Evolutionary conservation across 1,140 invertebrate genomes (phyloP), one percentile per base, ranked within the genome.

Genomic region (Scaptomyza pallida): DNA sequence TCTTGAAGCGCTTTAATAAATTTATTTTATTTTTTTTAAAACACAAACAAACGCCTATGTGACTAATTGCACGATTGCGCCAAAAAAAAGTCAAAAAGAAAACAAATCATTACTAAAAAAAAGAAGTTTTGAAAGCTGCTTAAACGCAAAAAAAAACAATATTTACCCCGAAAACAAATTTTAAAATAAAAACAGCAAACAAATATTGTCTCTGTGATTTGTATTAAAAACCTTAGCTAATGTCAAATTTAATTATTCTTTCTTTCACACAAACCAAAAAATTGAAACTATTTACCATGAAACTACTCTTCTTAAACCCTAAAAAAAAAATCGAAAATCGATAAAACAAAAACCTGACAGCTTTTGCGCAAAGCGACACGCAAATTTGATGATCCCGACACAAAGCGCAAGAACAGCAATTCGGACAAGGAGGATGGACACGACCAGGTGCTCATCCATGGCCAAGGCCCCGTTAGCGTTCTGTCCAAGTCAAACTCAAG

Each of bases 391-490:
- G 89, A 89, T 51, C 9, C 71, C 21, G 89, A 90, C 15, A 40
- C 61, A 13, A 90, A 90, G 64, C 89, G 89, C 12, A 90, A 90
- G 71, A 90, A 90, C 30, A 90, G 89, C 82, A 90, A 90, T 54
- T 89, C 89, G 61, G 89, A 90, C 67, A 90, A 90, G 64, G 89
- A 90, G 60, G 89, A 90, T 68, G 75, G 62, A 64, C 70, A 72
- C 68, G 82, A 73, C n/a, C 74, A 82, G 55, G 50, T 78, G 3
- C 75, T 78, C 1, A 83, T 83, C 26, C 75, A 89, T 61, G 67
- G 75, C 12, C 56, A 37, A 37, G 33, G 70, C 30, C 59, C 50
- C 33, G 44, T 64, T 9, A 61, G 41, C 15, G 45, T 65, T 15
- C 45, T 61, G 2, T 1, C 44, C 26, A 33, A 40, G 3, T 35